Percentiles rank a stretch among this genome's conserved stretches.
phyloP scores from a whole-genome alignment of 2,113 vertebrate genomes.

The Struthidea cinerea region DNA sequence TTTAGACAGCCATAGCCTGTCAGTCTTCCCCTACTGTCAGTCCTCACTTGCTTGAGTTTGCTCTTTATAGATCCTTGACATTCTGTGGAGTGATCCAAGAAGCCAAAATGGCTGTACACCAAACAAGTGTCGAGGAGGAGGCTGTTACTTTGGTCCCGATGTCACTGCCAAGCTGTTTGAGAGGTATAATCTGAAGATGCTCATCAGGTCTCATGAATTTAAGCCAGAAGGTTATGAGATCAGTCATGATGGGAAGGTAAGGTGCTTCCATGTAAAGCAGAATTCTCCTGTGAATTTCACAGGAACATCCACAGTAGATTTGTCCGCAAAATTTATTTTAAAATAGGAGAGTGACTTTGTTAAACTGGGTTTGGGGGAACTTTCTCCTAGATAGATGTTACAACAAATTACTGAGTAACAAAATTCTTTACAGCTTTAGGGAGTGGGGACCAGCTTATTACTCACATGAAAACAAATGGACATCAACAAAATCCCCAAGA shows the following conservation, averaged over 20 bases:
- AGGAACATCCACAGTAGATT: not conserved
- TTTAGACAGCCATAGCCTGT: not conserved
- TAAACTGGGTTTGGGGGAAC: not conserved
- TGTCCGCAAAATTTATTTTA: not conserved
- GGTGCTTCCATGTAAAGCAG: not conserved
- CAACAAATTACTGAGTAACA: not conserved
- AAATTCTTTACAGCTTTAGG: not conserved
- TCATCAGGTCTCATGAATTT: slow-evolving; percentile 95
- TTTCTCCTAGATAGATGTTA: not conserved
- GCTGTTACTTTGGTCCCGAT: slow-evolving; percentile 95
- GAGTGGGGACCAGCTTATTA: not conserved
- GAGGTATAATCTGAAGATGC: slow-evolving; percentile 82
- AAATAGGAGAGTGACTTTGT: not conserved
- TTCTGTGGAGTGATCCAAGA: slow-evolving; percentile 96
- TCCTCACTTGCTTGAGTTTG: slow-evolving; percentile 4
- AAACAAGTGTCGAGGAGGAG: slow-evolving; percentile 88
- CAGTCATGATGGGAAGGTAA: slow-evolving; percentile 88
- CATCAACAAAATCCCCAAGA: not conserved
- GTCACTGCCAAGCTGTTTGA: slow-evolving; percentile 80
- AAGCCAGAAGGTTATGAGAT: slow-evolving; percentile 93
- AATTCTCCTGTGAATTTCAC: not conserved
- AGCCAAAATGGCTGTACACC: slow-evolving; percentile 83
- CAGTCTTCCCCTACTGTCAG: not conserved
- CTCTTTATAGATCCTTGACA: slow-evolving; percentile 80
- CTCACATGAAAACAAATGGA: not conserved